Conservation (phyloP, 2,797 vertebrate genomes). For the Smutsia temminckii region DNA sequence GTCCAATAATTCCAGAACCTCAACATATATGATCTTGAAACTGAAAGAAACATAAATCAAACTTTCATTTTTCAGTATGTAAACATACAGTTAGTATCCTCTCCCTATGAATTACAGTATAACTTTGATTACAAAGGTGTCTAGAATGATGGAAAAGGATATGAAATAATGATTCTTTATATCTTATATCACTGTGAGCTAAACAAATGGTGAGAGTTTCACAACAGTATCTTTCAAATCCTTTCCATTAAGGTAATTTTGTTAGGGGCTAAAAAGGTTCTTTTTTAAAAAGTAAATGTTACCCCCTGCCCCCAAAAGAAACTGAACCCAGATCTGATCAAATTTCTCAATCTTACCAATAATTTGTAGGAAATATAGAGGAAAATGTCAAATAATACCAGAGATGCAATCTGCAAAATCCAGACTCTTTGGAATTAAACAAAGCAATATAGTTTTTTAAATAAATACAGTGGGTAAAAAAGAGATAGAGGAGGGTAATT, state of each 20-base stretch:
- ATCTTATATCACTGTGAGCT: not conserved
- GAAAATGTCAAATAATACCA: not conserved
- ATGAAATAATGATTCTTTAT: not conserved
- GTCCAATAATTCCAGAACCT: not conserved
- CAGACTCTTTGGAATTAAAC: not conserved
- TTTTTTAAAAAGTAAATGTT: not conserved
- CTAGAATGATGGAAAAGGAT: not conserved
- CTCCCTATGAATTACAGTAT: not conserved
- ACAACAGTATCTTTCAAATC: not conserved
- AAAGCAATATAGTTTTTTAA: slow-evolving; percentile 38
- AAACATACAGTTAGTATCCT: not conserved
- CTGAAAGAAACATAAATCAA: not conserved
- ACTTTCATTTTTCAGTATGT: not conserved
- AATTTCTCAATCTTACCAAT: not conserved
- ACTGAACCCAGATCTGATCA: not conserved
- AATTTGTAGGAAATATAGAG: not conserved
- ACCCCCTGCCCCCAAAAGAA: not conserved
- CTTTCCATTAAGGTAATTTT: slow-evolving; percentile 7
- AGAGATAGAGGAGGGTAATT: not conserved
- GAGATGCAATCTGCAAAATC: not conserved
- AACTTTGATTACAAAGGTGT: not conserved
- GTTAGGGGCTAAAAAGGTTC: not conserved
- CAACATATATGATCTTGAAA: not conserved
- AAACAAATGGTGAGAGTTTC: not conserved
- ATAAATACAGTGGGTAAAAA: not conserved